Evolutionary conservation across 1,140 invertebrate species (phyloP).

Genomic region (Brachionus manjavacas): DNA sequence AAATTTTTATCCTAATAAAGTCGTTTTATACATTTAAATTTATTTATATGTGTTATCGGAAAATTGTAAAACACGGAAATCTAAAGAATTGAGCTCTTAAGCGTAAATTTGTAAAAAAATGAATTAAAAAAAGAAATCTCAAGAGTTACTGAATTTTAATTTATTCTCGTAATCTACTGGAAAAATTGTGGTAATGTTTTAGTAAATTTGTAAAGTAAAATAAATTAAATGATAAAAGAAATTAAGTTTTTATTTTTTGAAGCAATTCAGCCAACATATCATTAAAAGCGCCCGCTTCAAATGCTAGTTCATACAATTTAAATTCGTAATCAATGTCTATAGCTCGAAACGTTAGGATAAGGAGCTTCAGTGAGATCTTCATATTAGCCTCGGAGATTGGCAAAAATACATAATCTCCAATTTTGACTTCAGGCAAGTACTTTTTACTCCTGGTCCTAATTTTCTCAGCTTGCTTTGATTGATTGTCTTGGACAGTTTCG

Average conservation of each 20-base stretch:
- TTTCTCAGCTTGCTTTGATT: too few relatives aligned
- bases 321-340: neutral
- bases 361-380: neutral
- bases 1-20: too few relatives aligned
- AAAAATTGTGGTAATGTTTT: neutral
- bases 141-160: neutral
- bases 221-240: neutral
- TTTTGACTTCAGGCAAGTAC: too few relatives aligned
- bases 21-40: too few relatives aligned
- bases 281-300: neutral
- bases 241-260: neutral
- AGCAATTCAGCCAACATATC: neutral
- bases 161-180: neutral
- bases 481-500: too few relatives aligned
- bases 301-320: neutral
- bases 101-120: too few relatives aligned
- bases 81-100: too few relatives aligned
- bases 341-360: neutral
- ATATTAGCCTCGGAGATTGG: too few relatives aligned
- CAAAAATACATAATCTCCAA: too few relatives aligned
- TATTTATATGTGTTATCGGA: too few relatives aligned
- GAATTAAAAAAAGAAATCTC: neutral
- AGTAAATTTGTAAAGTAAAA: neutral
- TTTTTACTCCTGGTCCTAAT: too few relatives aligned
- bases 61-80: too few relatives aligned